Percentiles rank a stretch among this genome's conserved stretches.
These are phyloP conservation scores for Parapristionchus giblindavisi DNA, from an alignment of 2,888 invertebrate genomes.

Conservation along the genomic window DNA sequence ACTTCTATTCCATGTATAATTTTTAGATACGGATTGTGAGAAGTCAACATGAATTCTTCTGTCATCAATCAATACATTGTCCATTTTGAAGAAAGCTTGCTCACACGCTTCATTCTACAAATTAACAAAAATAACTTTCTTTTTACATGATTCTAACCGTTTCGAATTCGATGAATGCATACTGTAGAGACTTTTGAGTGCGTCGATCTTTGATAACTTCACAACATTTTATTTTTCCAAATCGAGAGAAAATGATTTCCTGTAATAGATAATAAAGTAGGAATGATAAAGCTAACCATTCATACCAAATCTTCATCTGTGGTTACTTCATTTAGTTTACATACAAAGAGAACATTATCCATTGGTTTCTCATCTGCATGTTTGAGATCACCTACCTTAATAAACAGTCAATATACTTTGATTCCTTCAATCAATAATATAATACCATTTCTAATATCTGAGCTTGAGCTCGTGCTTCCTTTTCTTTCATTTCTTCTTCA, in stretches of 20 bases:
- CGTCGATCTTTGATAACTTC: conserved; percentile 85
- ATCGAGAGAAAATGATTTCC: conserved; percentile 92
- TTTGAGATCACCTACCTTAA: conserved; percentile 86
- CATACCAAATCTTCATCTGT: conserved; percentile 81
- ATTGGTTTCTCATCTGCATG: conserved; percentile 97
- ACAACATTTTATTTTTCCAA: conserved; percentile 77
- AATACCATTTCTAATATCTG: conserved; percentile 91
- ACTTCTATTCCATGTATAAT: conserved; percentile 51
- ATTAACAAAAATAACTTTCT: conserved; percentile 18
- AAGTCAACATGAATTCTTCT: conserved; percentile 98
- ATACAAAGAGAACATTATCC: conserved; percentile 98
- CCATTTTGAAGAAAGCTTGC: conserved; percentile 99
- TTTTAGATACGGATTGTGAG: conserved; percentile 95
- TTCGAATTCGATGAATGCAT: conserved; percentile 97
- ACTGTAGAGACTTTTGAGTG: conserved; percentile 92
- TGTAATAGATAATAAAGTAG: conserved; percentile 77
- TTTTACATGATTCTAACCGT: conserved; percentile 74
- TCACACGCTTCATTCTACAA: conserved; percentile 79
- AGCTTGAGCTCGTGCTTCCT: conserved; percentile 94
- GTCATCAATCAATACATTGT: conserved; percentile 98
- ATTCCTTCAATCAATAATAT: neutral
- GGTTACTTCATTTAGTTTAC: conserved; percentile 97
- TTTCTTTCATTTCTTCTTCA: conserved; percentile 85
- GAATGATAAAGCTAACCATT: neutral
- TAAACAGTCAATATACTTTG: neutral